phyloP scores from a whole-genome alignment of 2,113 vertebrate species.

The Ptilonorhynchus violaceus region DNA sequence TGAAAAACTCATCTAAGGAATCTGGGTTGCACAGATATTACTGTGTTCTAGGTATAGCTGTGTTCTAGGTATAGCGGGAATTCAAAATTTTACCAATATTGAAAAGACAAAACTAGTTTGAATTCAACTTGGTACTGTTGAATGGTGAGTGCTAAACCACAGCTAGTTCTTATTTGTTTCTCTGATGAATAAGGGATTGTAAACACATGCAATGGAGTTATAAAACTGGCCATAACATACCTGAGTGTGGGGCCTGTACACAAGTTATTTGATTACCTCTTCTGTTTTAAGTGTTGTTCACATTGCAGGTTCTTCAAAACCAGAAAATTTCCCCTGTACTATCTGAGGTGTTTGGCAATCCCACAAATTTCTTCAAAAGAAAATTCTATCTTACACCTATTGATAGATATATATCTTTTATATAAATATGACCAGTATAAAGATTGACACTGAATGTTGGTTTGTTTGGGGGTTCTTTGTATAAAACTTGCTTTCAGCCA shows the following conservation, averaged over 20 bases:
- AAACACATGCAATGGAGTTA: background rate
- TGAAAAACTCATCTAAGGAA: background rate
- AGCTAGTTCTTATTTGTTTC: background rate
- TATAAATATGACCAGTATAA: background rate
- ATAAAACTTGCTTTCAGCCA: background rate
- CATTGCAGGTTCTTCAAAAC: background rate
- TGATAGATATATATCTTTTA: background rate
- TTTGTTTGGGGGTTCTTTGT: background rate
- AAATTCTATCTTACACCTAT: background rate
- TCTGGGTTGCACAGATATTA: background rate
- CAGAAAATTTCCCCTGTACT: background rate
- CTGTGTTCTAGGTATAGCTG: background rate
- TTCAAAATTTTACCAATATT: background rate
- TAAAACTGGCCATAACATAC: background rate
- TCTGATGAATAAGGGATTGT: background rate
- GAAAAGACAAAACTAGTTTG: background rate
- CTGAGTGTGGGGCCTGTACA: background rate
- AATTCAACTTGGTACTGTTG: background rate
- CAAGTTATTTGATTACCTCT: background rate
- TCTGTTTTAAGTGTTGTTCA: background rate
- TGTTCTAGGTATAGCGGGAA: background rate
- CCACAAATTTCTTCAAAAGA: background rate
- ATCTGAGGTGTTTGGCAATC: background rate
- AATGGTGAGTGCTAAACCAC: background rate
- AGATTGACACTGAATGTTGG: background rate